Base-by-base conservation (phyloP, 2,888 invertebrate genomes). In the Eristalis tenax region DNA sequence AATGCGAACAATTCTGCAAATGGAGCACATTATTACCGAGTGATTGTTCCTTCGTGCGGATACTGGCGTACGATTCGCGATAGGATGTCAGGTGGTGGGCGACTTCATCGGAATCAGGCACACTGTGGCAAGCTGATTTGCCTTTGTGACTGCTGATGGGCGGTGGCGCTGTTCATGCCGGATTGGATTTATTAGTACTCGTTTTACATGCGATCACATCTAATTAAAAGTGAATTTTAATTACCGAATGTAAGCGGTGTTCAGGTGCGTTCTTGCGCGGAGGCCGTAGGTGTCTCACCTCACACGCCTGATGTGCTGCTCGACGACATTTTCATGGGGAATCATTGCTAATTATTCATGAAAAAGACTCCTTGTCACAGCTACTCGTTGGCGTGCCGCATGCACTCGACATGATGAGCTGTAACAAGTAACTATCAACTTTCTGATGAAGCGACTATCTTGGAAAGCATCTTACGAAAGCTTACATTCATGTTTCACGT, bases 181-280 rank as follows among this genome's bases (percentile, higher is more conserved):
- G 64, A 75, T 80, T 80, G 75, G 66, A 75, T 75, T 80, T 50
- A 84, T 84, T 71, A 80, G 56, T 28, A 35, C 59, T 65, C 50
- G 35, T 66, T 61, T 78, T 78, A 40, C 38, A 15, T 40, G 38
- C 69, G 75, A 32, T 61, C 66, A 75, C 80, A 70, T 84, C 70
- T 80, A 80, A 84, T 84, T 80, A 83, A 73, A 10, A 75, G 70
- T 32, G 75, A 32, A 38, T 70, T 80, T 75, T 75, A 61, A 40
- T 26, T 59, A 71, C 11, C 69, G 13, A 35, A 23, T 18, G 59
- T 59, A 38, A 18, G 50, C 50, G 18, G 18, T 13, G 38, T 38
- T 13, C 38, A n/a, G n/a, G n/a, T n/a, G n/a, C n/a, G n/a, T n/a
- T n/a, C n/a, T n/a, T n/a, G n/a, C n/a, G n/a, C n/a, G n/a, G n/a